These are phyloP conservation scores for Antigone vipio DNA, from an alignment of 2,113 vertebrate genomes.

Conservation along the genomic window DNA sequence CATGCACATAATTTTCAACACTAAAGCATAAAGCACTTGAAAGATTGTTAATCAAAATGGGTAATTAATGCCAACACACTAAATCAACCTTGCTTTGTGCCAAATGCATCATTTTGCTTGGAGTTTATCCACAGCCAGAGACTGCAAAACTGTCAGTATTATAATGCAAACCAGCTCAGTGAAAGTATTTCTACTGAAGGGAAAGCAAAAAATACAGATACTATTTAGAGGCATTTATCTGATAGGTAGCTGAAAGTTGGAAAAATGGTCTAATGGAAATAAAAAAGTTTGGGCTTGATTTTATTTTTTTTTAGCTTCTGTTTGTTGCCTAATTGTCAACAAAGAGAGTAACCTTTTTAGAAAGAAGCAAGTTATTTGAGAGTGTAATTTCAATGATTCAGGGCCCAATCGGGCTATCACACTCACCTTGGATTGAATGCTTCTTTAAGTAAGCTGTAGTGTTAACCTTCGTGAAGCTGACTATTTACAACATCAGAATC, in stretches of 20 bases:
- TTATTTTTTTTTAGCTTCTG: neutral
- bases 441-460: neutral
- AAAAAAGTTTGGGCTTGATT: neutral
- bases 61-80: neutral
- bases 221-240: neutral
- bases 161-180: neutral
- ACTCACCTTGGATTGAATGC: neutral
- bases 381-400: neutral
- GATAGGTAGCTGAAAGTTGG: neutral
- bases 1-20: neutral
- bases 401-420: neutral
- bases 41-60: neutral
- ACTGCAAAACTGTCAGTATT: neutral
- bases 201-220: neutral
- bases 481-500: neutral
- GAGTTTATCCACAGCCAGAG: neutral
- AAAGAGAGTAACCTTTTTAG: neutral
- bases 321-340: neutral
- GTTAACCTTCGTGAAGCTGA: neutral
- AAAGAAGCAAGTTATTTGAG: neutral
- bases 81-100: neutral
- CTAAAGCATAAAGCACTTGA: neutral
- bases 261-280: neutral
- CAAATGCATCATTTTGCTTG: neutral
- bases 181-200: neutral